A percentile compares a stretch with the other conserved stretches of the same genome.
phyloP scores from a whole-genome alignment of 2,797 vertebrate species.

The Macropus fuliginosus region DNA sequence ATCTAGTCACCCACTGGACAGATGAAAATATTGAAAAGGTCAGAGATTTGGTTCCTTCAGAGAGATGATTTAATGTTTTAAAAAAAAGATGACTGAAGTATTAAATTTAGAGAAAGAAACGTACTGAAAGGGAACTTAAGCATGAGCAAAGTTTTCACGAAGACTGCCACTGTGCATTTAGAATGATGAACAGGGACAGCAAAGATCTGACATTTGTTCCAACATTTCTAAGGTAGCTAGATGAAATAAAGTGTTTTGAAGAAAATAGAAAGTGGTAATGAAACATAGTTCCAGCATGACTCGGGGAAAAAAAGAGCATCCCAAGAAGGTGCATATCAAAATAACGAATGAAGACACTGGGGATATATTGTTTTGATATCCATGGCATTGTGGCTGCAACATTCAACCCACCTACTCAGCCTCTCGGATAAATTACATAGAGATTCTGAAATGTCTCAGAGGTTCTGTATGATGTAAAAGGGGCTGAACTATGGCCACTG shows the following conservation, averaged over 20 bases:
- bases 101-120: not conserved
- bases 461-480: not conserved
- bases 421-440: not conserved
- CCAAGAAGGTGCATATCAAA: not conserved
- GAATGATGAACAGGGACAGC: not conserved
- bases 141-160: not conserved
- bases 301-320: not conserved
- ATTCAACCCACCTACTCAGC: not conserved
- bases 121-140: not conserved
- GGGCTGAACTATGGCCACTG: not conserved
- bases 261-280: not conserved
- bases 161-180: not conserved
- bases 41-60: slow-evolving; percentile 56
- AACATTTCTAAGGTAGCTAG: not conserved
- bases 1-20: slow-evolving; percentile 33
- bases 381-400: not conserved
- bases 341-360: not conserved
- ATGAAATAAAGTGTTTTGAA: slow-evolving; percentile 13
- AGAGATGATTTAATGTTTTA: slow-evolving; percentile 28
- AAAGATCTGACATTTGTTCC: not conserved
- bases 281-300: not conserved
- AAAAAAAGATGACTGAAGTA: not conserved
- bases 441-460: not conserved
- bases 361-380: not conserved
- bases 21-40: slow-evolving; percentile 56